These are phyloP conservation scores for Talpa occidentalis DNA, from an alignment of 2,113 vertebrate genomes.

Conservation along the genomic window DNA sequence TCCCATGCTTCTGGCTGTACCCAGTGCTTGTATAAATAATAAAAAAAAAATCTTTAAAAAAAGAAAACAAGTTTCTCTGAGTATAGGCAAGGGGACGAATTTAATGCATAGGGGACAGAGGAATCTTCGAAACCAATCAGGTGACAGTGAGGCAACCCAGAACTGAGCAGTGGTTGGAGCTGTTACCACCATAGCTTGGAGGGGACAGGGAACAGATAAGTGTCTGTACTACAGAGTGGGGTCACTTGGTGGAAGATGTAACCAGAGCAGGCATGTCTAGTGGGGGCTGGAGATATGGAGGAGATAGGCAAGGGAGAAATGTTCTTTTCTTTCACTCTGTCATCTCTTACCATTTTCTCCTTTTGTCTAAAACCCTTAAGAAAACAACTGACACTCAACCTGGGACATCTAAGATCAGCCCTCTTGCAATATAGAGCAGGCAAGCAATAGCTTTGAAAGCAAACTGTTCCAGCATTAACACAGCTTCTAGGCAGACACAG, in stretches of 20 bases:
- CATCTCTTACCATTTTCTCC: not conserved
- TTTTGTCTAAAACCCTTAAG: not conserved
- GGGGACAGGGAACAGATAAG: not conserved
- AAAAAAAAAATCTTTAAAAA: too few relatives aligned
- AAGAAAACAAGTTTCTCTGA: not conserved
- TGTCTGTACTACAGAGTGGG: not conserved
- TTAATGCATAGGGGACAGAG: not conserved
- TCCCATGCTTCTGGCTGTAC: too few relatives aligned
- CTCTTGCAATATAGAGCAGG: not conserved
- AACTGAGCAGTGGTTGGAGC: not conserved
- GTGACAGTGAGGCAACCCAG: not conserved
- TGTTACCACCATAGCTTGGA: not conserved
- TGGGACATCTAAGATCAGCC: not conserved
- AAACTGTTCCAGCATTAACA: not conserved
- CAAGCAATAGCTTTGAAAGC: not conserved
- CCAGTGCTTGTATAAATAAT: too few relatives aligned
- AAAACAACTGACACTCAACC: not conserved
- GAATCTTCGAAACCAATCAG: not conserved
- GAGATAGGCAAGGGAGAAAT: not conserved
- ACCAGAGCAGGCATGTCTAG: not conserved
- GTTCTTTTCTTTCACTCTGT: not conserved
- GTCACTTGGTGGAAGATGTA: not conserved
- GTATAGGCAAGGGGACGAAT: not conserved
- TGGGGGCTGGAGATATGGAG: not conserved
- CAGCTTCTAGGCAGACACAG: not conserved